Evolutionary conservation across 2,797 vertebrate genomes (phyloP), one percentile per base, ranked within the genome.

Genomic region (Tragopan temminckii): DNA sequence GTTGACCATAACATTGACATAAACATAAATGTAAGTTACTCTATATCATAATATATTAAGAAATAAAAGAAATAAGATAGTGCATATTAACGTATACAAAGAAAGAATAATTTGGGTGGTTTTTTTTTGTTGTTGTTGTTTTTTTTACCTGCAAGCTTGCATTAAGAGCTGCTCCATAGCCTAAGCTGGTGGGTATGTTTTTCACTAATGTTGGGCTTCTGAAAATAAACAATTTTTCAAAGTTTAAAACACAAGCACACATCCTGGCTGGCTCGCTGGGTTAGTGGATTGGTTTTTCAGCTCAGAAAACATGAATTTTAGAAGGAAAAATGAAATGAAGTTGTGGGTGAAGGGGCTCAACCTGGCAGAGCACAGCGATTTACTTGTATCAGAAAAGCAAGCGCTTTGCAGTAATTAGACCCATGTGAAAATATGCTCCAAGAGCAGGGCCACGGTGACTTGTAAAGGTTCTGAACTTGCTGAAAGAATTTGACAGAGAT

Each of bases 161-260:
- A 89, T 99, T 99, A 95, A 99, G 98, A 97, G 99, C 99, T 95
- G 98, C 99, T 98, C 99, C 99, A 76, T 99, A 99, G 93, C 99
- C 99, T 87, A 99, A 98, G 98, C 99, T 99, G 96, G 98, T 99
- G 80, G 99, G 99, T 97, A 99, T 98, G 97, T 99, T 99, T 98
- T 99, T 99, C 96, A 99, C 99, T 97, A 99, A 98, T 72, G 99
- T 99, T 91, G 99, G 99, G 93, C 99, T 99, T 97, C 99, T 99
- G 97, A 64, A 97, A 97, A 96, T 68, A 97, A 98, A 97, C 1
- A 52, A 95, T 94, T 95, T 96, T 95, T 94, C 43, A 95, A 91
- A 96, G 87, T 95, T 92, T 96, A 93, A 92, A 93, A 85, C 87
- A 50, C 90, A 97, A 84, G 88, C 50, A 91, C 33, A 76, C 31